These are phyloP conservation scores for Gavialis gangeticus DNA, from an alignment of 2,113 vertebrate genomes.

Conservation along the genomic window DNA sequence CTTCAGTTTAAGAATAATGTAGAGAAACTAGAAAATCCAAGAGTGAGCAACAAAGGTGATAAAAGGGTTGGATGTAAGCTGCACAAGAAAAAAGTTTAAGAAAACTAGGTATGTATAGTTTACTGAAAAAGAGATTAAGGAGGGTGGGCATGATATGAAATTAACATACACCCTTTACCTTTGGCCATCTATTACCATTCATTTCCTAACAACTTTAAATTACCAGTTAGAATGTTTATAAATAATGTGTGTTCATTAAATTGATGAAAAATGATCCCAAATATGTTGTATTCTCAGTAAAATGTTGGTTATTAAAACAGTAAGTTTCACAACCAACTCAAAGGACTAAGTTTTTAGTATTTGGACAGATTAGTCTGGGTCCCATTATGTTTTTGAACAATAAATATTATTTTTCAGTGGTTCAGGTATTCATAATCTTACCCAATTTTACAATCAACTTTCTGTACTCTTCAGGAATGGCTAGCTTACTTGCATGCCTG, in stretches of 20 bases:
- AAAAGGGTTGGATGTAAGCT: too few species aligned
- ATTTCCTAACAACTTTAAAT: neutral
- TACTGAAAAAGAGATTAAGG: too few species aligned
- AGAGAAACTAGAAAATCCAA: too few species aligned
- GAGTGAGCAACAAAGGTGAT: too few species aligned
- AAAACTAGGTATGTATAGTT: too few species aligned
- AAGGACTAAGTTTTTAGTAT: neutral
- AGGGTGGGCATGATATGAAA: too few species aligned
- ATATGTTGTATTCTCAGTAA: neutral
- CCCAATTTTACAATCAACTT: neutral
- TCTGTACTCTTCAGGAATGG: neutral
- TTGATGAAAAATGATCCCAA: neutral
- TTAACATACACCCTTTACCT: fast-evolving
- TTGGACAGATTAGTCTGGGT: neutral
- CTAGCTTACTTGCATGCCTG: neutral
- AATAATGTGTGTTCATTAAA: neutral
- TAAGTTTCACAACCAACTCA: fast-evolving
- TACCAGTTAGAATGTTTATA: neutral
- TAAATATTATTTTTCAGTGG: neutral
- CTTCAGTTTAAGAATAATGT: too few species aligned
- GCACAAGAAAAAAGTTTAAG: too few species aligned
- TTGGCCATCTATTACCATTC: neutral
- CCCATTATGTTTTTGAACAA: neutral
- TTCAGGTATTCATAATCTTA: neutral
- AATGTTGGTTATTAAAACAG: neutral